Base-by-base conservation (phyloP, 2,113 vertebrate genomes). In the Ammodytes marinus region DNA sequence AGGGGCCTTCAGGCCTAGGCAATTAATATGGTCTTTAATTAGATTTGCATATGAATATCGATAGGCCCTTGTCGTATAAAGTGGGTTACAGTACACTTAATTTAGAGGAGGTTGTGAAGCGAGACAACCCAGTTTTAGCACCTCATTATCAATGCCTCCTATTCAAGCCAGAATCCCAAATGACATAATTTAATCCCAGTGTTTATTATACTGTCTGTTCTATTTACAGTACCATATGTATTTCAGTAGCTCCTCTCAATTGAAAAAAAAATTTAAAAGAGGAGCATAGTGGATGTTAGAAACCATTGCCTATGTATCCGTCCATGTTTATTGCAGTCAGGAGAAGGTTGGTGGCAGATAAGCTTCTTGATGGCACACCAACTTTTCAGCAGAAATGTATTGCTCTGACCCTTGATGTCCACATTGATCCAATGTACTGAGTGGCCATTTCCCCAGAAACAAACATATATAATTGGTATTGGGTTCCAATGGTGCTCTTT, bases 381-480 rank as follows among this genome's bases (percentile, higher is more conserved):
- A 93, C 88, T 92, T 92, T 92, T 80, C 82, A 88, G 84, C 88
- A 90, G 86, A 93, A 93, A 91, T 92, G 86, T 93, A 94, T 94
- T 90, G 90, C 89, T 86, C 85, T 94, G 94, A 95, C 95, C 94
- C 95, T 93, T 95, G 91, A 91, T 93, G 91, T 92, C 83, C 73
- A 66, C 90, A 95, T 96, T 94, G 95, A 95, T 95, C 94, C 87
- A 47, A 70, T 80, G 89, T 90, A 91, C 90, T 92, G 89, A 93
- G 94, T 91, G 92, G 90, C 94, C 91, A 87, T 94, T 93, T 94
- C 92, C 90, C 89, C 86, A 91, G 92, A 95, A 95, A 95, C 92
- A 95, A 95, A 96, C 94, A 94, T 92, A 94, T 94, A 92, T 94
- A 95, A 95, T 95, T 94, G 94, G 91, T 93, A 95, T 95, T 89